These are phyloP conservation scores for Homarus americanus DNA, from an alignment of 1,140 invertebrate genomes.

Conservation along the genomic window DNA sequence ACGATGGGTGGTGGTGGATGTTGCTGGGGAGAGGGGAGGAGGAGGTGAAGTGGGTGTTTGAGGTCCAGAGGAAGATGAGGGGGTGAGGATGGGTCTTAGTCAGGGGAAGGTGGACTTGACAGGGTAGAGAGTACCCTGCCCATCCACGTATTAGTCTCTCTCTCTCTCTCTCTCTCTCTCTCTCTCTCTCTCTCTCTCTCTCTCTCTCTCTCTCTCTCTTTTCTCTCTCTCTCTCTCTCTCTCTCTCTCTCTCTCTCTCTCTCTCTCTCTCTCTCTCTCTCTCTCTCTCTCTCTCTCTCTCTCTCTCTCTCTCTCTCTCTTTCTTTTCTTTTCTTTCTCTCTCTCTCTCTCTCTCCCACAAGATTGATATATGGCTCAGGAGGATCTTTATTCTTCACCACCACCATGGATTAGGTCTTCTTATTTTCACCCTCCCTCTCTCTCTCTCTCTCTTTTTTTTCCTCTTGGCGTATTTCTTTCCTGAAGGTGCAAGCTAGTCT, in stretches of 20 bases:
- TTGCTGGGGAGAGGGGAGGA: no score
- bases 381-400: background rate
- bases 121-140: no score
- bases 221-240: background rate
- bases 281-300: constrained; percentile 32
- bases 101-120: no score
- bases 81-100: no score
- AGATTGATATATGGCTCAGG: background rate
- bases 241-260: background rate
- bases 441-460: background rate
- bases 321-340: no score
- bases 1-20: constrained; percentile 30
- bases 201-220: no score
- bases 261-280: constrained; percentile 29
- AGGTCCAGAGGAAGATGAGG: background rate
- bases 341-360: background rate
- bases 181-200: no score
- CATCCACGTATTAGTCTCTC: background rate
- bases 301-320: constrained; percentile 18
- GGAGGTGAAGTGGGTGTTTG: no score
- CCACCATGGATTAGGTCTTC: no score
- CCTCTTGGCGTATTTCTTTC: constrained; percentile 22
- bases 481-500: no score
- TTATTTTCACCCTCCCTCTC: background rate
- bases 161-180: no score